Base-by-base conservation (phyloP, 2,888 invertebrate species). In the Lithophane ornitopus region DNA sequence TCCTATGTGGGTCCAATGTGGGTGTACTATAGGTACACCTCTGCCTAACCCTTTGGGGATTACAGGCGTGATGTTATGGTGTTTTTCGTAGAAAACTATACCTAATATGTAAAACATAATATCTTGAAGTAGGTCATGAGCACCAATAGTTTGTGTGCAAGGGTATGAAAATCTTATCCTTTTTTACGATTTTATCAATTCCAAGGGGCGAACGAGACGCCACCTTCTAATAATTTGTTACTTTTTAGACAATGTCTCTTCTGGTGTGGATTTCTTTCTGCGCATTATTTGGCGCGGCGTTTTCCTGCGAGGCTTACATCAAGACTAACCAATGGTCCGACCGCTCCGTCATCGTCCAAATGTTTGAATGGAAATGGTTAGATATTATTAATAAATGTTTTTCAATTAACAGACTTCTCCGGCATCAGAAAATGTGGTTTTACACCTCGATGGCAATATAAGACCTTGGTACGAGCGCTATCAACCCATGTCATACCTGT, bases 391-490 rank as follows among this genome's bases (percentile, higher is more conserved):
- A n/a, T n/a, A 28, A 66, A 66, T 22, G 9, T 49, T 34, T 22
- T 49, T 28, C 49, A 16, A 34, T 71, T 58, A 52, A 3, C 87
- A 98, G 98, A 97, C 98, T 7, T 98, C 98, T 0, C 98, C 98
- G 7, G 97, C 97, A 0, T 97, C 97, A 85, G 98, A 98, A 91
- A 98, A 98, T 90, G 80, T 97, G 62, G 92, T 97, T 82, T 92
- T 97, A 9, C 94, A 97, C 1, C 89, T 97, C 2, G 76, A 92
- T 19, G 94, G 95, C 54, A 92, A 92, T 28, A 84, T 87, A 16
- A 95, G 98, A 68, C 98, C 99, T 0, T 99, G 99, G 99, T 99
- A 97, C 96, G 98, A 99, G 92, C 95, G 98, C n/a, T 98, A 99
- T 90, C 98, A 99, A 92, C 98, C 98, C 0, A 97, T 98, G 89